Evolutionary conservation across 2,888 invertebrate species (phyloP).

Genomic region (Ormyrus rosae): DNA sequence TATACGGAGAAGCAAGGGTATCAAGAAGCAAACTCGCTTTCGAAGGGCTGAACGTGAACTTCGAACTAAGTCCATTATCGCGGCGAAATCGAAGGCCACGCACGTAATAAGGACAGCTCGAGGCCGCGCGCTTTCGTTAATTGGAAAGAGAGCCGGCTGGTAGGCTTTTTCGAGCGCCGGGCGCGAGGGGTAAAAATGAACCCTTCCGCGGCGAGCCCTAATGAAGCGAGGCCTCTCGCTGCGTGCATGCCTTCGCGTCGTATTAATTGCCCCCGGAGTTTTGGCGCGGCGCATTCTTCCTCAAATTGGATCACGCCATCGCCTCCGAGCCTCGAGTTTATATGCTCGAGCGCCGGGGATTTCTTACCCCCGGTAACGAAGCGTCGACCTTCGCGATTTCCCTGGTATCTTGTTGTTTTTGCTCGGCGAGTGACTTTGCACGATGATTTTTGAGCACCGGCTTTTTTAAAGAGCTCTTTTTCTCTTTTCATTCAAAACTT

Average conservation of each 20-base stretch:
- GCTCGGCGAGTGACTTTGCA: not conserved
- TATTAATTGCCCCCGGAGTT: constrained; percentile 69
- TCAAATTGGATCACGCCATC: constrained; percentile 74
- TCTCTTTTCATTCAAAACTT: no score
- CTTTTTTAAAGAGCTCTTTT: no score
- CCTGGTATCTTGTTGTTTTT: constrained; percentile 41
- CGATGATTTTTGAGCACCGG: not conserved
- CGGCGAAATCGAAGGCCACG: constrained; percentile 16
- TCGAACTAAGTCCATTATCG: constrained; percentile 23
- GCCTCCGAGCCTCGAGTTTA: constrained; percentile 49
- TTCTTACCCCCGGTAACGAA: constrained; percentile 11
- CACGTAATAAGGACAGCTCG: constrained; percentile 47
- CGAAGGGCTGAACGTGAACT: not conserved
- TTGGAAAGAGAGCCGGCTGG: constrained; percentile 19
- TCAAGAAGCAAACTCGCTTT: no score
- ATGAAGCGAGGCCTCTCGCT: constrained; percentile 69
- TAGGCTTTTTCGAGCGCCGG: constrained; percentile 12
- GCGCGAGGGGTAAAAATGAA: constrained; percentile 17
- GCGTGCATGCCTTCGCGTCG: constrained; percentile 71
- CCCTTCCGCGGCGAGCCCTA: constrained; percentile 61
- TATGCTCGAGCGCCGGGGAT: not conserved
- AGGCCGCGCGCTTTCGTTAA: constrained; percentile 14
- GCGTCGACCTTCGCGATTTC: constrained; percentile 1
- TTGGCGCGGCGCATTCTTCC: constrained; percentile 69
- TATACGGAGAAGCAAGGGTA: no score